These are phyloP conservation scores for Drosophila guanche DNA, from an alignment of 1,140 invertebrate genomes.

Conservation along the genomic window DNA sequence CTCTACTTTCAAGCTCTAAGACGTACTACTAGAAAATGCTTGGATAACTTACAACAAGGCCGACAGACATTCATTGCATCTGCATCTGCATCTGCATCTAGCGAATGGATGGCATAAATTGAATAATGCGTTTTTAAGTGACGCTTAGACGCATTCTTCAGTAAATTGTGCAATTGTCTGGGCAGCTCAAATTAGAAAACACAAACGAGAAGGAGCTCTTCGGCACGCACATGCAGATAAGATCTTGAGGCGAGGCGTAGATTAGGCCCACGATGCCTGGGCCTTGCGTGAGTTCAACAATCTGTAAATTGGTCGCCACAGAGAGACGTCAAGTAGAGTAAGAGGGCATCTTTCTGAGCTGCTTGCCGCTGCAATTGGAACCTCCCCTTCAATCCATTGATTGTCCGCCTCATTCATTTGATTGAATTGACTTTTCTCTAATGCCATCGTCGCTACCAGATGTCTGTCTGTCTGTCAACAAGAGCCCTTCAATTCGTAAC, in stretches of 20 bases:
- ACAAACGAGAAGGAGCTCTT: slow-evolving; percentile 17
- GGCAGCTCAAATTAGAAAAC: slow-evolving; percentile 60
- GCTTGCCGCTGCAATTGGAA: slow-evolving; percentile 14
- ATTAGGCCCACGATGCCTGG: slow-evolving; percentile 42
- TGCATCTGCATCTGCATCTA: slow-evolving; percentile 9
- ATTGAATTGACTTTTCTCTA: slow-evolving; percentile 30
- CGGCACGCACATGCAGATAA: slow-evolving; percentile 23
- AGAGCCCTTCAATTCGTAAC: not conserved
- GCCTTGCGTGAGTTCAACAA: slow-evolving; percentile 68
- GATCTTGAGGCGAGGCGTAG: slow-evolving; percentile 46
- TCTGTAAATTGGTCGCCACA: slow-evolving; percentile 51
- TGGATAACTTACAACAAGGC: too few relatives aligned
- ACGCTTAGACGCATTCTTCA: slow-evolving; percentile 80
- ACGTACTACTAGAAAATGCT: too few relatives aligned
- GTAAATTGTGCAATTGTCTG: slow-evolving; percentile 78
- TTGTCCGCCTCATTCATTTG: slow-evolving; percentile 13
- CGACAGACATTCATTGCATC: too few relatives aligned
- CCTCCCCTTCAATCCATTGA: not conserved
- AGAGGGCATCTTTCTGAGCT: slow-evolving; percentile 10
- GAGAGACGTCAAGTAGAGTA: slow-evolving; percentile 1
- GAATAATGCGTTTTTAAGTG: slow-evolving; percentile 82
- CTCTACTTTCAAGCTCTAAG: too few relatives aligned
- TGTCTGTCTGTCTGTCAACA: not conserved
- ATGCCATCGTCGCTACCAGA: slow-evolving; percentile 32
- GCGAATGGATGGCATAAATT: slow-evolving; percentile 53